These are phyloP conservation scores for Rotaria magnacalcarata DNA, from an alignment of 2,888 invertebrate species.

Conservation along the genomic window DNA sequence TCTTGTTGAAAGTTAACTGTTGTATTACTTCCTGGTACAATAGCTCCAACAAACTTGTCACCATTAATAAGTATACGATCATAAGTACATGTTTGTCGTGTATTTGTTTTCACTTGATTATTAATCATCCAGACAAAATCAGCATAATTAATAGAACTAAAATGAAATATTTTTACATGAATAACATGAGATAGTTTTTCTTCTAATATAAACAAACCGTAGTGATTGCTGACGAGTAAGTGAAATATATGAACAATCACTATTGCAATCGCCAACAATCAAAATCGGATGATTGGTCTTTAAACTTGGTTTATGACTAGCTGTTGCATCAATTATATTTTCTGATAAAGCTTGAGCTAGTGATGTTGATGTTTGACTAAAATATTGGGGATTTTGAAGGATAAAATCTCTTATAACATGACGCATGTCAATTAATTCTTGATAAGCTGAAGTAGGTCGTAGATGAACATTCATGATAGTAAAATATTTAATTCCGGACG, in stretches of 20 bases:
- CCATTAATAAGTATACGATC: conserved; percentile 2
- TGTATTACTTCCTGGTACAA: not conserved
- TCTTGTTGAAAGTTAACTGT: not conserved
- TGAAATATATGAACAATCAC: not conserved
- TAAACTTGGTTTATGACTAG: not conserved
- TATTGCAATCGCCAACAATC: not conserved
- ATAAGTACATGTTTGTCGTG: conserved; percentile 9
- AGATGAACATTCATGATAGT: conserved; percentile 27
- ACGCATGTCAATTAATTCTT: not conserved
- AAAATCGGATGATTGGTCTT: conserved; percentile 4
- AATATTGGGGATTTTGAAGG: not conserved
- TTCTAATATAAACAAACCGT: not conserved
- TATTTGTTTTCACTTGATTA: conserved; percentile 16
- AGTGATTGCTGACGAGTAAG: not conserved
- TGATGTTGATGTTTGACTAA: not conserved
- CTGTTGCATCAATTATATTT: not conserved
- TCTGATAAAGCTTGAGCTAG: not conserved
- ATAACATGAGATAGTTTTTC: too few species aligned
- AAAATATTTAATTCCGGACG: not conserved
- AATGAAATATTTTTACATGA: not conserved
- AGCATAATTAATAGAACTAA: not conserved
- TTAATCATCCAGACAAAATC: conserved; percentile 25
- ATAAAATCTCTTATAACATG: not conserved
- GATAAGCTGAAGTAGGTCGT: not conserved
- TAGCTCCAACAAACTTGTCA: not conserved